phyloP scores from a whole-genome alignment of 1,140 invertebrate species.

The Mesaphorura yosii region DNA sequence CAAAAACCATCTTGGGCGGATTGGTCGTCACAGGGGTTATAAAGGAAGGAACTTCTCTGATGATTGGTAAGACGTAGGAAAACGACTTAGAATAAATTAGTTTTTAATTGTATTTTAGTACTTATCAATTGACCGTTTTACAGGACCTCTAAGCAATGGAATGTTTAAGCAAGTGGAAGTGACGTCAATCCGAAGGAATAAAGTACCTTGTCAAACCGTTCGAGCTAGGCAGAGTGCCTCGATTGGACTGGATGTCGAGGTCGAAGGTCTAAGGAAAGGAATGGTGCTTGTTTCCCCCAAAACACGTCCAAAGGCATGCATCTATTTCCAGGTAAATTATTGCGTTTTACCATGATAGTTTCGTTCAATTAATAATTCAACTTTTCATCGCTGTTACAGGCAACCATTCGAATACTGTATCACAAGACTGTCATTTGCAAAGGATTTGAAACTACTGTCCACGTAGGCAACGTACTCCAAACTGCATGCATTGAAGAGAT shows the following conservation, averaged over 20 bases:
- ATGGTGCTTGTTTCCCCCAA: slow-evolving; percentile 46
- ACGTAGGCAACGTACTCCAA: slow-evolving; percentile 88
- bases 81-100: too few species aligned
- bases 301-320: slow-evolving; percentile 7
- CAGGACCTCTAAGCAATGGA: slow-evolving; percentile 72
- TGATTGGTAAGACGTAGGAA: slow-evolving; percentile 54
- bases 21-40: slow-evolving; percentile 69
- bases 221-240: slow-evolving; percentile 83
- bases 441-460: slow-evolving; percentile 87
- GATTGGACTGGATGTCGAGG: slow-evolving; percentile 57
- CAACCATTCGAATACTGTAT: slow-evolving; percentile 70
- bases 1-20: slow-evolving; percentile 68
- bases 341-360: too few species aligned
- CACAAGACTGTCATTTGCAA: slow-evolving; percentile 69
- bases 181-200: slow-evolving; percentile 76
- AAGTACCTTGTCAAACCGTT: slow-evolving; percentile 73
- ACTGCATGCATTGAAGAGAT: slow-evolving; percentile 51
- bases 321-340: slow-evolving; percentile 29
- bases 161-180: slow-evolving; percentile 65
- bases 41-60: slow-evolving; percentile 63
- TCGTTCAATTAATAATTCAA: slow-evolving; percentile 2
- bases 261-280: slow-evolving; percentile 60
- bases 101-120: too few species aligned
- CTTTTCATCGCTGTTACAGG: slow-evolving; percentile 46
- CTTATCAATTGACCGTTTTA: too few species aligned